Base-by-base conservation (phyloP, 2,113 vertebrate species). In the Sula dactylatra region DNA sequence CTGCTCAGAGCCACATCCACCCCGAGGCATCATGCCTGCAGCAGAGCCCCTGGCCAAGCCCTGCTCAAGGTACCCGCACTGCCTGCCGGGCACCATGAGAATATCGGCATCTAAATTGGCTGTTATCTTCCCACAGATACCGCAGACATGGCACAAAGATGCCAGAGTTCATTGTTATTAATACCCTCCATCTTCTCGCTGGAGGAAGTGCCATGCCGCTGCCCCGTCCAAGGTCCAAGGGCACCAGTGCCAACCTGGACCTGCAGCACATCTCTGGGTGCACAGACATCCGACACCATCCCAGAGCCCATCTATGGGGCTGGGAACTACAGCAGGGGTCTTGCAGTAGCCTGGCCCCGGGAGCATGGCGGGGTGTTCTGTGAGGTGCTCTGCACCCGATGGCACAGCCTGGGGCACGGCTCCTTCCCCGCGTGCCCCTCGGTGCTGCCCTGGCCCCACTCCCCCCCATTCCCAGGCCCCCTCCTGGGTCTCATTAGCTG, bases 401-500 rank as follows among this genome's bases (percentile, higher is more conserved):
- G 1, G 44, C 44, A 45, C 47, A 38, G 73, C 27, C 27, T 5
- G 17, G 4, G 62, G 44, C 71, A 10, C 4, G 0, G 65, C 42
- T n/a, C 20, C 62, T 18, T 44, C 83, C 50, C 38, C 3, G 0
- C 15, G 1, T 4, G 2, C 20, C 38, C 69, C 56, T 11, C 31
- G 0, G 26, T 2, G 0, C 66, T 36, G 81, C 74, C 19, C 7
- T 11, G 31, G 49, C 38, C n/a, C 47, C 6, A 0, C 66, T 44
- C 47, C 32, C 20, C 11, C 16, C 31, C 8, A 2, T 49, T 55
- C 71, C 77, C 81, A 58, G 91, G n/a, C 92, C 90, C 94, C 95
- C 93, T 82, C 80, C 94, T 59, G 88, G 66, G 78, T 19, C 94
- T 86, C 96, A 95, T 96, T 96, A 96, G 86, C 92, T 70, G 90